These are phyloP conservation scores for Patiria pectinifera DNA, from an alignment of 53 echinoderm and acorn worm species.

Conservation along the genomic window DNA sequence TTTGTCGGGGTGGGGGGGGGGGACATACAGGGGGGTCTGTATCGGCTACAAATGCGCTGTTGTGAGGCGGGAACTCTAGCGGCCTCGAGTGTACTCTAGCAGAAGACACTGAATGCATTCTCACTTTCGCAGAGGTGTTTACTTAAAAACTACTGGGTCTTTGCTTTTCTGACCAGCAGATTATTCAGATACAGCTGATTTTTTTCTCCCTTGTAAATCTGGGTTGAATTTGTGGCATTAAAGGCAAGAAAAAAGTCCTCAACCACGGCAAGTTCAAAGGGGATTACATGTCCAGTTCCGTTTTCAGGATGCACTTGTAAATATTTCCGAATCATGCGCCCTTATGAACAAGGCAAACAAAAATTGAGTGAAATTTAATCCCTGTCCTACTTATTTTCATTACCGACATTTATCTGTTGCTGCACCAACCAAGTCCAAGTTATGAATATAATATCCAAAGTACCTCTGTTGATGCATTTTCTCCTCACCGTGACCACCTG, in stretches of 20 bases:
- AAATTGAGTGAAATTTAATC: neutral
- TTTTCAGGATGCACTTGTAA: constrained; percentile 47
- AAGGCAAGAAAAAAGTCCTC: neutral
- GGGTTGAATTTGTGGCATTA: neutral
- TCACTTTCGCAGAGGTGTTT: constrained; percentile 32
- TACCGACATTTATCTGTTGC: neutral
- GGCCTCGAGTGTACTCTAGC: constrained; percentile 18
- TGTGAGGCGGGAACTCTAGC: neutral
- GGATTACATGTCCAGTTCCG: neutral
- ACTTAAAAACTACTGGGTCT: neutral
- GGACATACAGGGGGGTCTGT: neutral
- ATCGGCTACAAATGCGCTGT: neutral
- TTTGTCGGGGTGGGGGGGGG: neutral
- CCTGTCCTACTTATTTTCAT: neutral
- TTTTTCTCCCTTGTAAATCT: neutral
- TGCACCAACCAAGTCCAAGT: neutral
- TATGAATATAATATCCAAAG: neutral
- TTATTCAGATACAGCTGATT: neutral
- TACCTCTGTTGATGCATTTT: neutral
- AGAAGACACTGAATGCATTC: constrained; percentile 17
- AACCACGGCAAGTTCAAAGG: constrained; percentile 13
- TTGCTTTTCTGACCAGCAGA: neutral
- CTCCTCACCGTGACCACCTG: neutral
- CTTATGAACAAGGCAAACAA: constrained; percentile 24
- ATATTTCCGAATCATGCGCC: constrained; percentile 46